These are phyloP conservation scores for Hemichromis elongatus DNA, from an alignment of 2,113 vertebrate genomes.

Conservation along the genomic window DNA sequence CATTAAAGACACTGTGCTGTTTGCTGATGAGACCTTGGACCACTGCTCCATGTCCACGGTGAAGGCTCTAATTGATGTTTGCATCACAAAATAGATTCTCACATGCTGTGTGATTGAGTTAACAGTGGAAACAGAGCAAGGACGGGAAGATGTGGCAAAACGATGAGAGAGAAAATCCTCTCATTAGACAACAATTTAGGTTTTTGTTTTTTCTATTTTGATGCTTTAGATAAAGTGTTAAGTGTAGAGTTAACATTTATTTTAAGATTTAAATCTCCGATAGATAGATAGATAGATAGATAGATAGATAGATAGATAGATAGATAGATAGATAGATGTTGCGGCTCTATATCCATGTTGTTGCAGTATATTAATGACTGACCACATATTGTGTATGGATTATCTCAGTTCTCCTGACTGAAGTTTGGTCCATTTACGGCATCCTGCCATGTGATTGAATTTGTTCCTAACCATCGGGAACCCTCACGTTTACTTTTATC, in stretches of 20 bases:
- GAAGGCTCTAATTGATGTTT: slow-evolving; percentile 1
- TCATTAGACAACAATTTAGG: too few relatives aligned
- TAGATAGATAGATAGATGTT: too few relatives aligned
- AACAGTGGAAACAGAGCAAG: neutral
- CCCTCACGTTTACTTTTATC: too few relatives aligned
- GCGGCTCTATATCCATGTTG: too few relatives aligned
- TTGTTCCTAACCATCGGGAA: too few relatives aligned
- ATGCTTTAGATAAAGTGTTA: neutral
- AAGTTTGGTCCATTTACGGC: too few relatives aligned
- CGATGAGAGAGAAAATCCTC: neutral
- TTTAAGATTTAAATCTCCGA: neutral
- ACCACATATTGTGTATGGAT: too few relatives aligned
- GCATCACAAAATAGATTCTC: neutral
- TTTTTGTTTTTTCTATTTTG: neutral
- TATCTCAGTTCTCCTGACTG: too few relatives aligned
- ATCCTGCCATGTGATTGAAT: too few relatives aligned
- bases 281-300: neutral
- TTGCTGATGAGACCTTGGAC: slow-evolving; percentile 76
- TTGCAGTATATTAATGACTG: too few relatives aligned
- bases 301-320: neutral
- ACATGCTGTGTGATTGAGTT: neutral
- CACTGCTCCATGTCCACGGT: slow-evolving; percentile 85
- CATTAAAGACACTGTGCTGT: slow-evolving; percentile 80
- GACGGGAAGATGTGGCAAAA: neutral
- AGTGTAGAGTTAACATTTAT: neutral